phyloP scores from a whole-genome alignment of 2,797 vertebrate genomes.

The Bovichtus diacanthus region DNA sequence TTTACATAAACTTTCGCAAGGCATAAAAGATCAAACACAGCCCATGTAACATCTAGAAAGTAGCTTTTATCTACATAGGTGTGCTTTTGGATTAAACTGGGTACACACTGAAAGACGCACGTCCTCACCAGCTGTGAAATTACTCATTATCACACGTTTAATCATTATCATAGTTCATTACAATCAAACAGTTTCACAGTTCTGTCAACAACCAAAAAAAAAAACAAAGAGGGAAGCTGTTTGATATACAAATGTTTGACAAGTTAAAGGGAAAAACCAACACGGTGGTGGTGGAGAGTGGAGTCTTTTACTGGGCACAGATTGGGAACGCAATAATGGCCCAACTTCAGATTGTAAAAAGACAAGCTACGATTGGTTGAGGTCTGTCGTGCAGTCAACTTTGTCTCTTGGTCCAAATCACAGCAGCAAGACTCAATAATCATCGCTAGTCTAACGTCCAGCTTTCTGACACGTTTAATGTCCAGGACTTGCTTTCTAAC shows the following conservation, averaged over 20 bases:
- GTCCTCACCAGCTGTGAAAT: slow-evolving; percentile 31
- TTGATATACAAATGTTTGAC: slow-evolving; percentile 30
- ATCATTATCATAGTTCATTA: slow-evolving; percentile 46
- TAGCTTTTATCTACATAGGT: background rate
- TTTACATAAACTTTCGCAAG: background rate
- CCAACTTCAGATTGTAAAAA: background rate
- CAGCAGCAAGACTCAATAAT: background rate
- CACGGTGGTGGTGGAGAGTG: background rate
- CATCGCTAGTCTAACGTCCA: background rate
- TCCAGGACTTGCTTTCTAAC: background rate
- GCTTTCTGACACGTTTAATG: background rate
- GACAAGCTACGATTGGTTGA: background rate
- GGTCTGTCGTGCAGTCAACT: background rate
- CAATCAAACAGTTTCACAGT: slow-evolving; percentile 31
- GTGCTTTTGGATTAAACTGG: slow-evolving; percentile 25
- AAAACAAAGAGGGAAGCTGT: slow-evolving; percentile 21
- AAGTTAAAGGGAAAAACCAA: slow-evolving; percentile 20
- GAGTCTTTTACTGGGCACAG: slow-evolving; percentile 1
- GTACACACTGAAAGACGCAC: slow-evolving; percentile 15
- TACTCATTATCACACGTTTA: slow-evolving; percentile 49
- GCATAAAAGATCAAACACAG: too few species aligned
- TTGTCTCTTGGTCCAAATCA: background rate
- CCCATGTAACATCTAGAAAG: background rate
- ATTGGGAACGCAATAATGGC: background rate
- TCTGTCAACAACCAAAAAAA: slow-evolving; percentile 16